Evolutionary conservation across 2,888 invertebrate species (phyloP).

Genomic region (Caenorhabditis sp.): DNA sequence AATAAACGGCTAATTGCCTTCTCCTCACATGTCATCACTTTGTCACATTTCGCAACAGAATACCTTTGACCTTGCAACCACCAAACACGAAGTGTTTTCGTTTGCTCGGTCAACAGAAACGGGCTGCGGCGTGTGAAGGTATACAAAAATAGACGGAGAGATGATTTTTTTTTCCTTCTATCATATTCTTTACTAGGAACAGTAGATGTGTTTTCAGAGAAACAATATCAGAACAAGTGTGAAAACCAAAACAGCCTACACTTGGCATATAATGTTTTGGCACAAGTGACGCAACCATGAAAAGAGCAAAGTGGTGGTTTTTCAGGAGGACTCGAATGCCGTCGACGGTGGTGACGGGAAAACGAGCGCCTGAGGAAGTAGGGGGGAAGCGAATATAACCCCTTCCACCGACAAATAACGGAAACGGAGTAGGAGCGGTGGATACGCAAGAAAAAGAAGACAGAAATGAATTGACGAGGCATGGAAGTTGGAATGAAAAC

Average conservation of each 20-base stretch:
- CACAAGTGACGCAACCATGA: conserved; percentile 9
- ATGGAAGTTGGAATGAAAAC: conserved; percentile 1
- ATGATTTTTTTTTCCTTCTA: background rate
- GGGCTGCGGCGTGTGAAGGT: conserved; percentile 15
- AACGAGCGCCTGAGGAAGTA: conserved; percentile 12
- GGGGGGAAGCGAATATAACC: conserved; percentile 28
- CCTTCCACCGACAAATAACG: conserved; percentile 55
- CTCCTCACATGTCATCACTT: conserved; percentile 11
- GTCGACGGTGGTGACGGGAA: conserved; percentile 26
- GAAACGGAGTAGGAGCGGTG: conserved; percentile 29
- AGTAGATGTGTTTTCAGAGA: no score
- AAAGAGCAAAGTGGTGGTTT: conserved; percentile 48
- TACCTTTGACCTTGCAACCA: conserved; percentile 33
- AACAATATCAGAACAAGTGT: no score
- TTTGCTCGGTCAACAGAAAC: conserved; percentile 30
- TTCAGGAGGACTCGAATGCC: conserved; percentile 10
- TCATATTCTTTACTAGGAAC: no score
- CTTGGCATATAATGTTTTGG: conserved; percentile 19
- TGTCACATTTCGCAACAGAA: conserved; percentile 39
- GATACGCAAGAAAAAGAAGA: conserved; percentile 15
- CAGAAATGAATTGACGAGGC: conserved; percentile 28
- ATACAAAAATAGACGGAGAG: conserved; percentile 33
- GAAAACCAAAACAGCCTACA: background rate
- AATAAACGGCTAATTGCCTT: conserved; percentile 9
- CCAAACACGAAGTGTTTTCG: conserved; percentile 33